A percentile compares a stretch with the other conserved stretches of the same genome.
These are phyloP conservation scores for Drosophila asahinai DNA, from an alignment of 1,140 invertebrate genomes.

Conservation along the genomic window DNA sequence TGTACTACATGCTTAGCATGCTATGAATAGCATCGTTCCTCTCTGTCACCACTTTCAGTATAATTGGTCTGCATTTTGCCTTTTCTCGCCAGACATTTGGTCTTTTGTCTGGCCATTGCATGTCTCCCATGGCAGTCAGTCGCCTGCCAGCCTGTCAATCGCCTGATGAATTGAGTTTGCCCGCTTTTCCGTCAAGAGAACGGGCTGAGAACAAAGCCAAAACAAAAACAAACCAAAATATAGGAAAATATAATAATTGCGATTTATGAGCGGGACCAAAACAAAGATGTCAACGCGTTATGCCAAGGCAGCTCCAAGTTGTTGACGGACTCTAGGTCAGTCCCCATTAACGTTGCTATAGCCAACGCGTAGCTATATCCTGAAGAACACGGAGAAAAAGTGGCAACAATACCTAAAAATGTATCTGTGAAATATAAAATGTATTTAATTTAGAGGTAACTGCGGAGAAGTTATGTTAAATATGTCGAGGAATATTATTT, in stretches of 20 bases:
- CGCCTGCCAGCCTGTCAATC: constrained; percentile 56
- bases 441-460: too few species aligned
- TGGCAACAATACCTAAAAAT: too few species aligned
- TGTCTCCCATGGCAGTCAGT: constrained; percentile 23
- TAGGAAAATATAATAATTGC: constrained; percentile 28
- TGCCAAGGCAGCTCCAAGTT: constrained; percentile 39
- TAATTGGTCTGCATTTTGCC: constrained; percentile 44
- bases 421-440: too few species aligned
- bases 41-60: constrained; percentile 26
- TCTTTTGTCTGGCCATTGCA: constrained; percentile 30
- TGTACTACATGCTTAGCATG: constrained; percentile 7
- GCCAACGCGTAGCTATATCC: constrained; percentile 16
- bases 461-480: too few species aligned
- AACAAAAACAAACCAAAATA: constrained; percentile 28
- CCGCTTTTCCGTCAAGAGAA: constrained; percentile 50
- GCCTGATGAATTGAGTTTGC: constrained; percentile 68
- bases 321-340: constrained; percentile 54
- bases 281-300: constrained; percentile 48
- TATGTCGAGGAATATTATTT: too few species aligned
- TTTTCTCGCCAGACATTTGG: constrained; percentile 37
- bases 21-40: constrained; percentile 29
- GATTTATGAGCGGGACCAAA: constrained; percentile 42
- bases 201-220: constrained; percentile 23
- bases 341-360: constrained; percentile 27
- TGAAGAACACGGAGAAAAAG: constrained; percentile 1